Evolutionary conservation across 2,888 invertebrate species (phyloP), one percentile per base, ranked within the genome.

Genomic region (Physocephala rufipes): DNA sequence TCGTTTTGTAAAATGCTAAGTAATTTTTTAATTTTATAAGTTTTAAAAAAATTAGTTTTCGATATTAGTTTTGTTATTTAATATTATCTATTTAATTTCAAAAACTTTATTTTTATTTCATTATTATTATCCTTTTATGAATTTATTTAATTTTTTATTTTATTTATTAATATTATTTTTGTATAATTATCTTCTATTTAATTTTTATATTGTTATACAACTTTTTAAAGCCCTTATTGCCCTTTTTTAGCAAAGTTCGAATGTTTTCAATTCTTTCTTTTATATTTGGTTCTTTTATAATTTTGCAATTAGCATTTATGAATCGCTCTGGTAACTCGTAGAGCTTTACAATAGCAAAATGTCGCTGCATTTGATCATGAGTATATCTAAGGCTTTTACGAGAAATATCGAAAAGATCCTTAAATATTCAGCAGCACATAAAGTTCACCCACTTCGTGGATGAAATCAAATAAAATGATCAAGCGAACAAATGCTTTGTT

Each of bases 281-380:
- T 15, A 4, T 9, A 36, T 9, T 16, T 19, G 19, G 30, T 47
- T 59, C 47, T 16, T 15, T 30, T n/a, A 36, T 30, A n/a, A n/a
- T 65, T 49, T 12, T 26, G 30, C 53, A 13, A 53, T 53, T 66
- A 16, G 21, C n/a, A n/a, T 26, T 65, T 65, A 26, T 59, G 15
- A 24, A 45, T 45, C 12, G 53, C 66, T 53, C 36, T 53, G 51
- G 66, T 19, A 67, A 58, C 61, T 67, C 59, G 30, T 47, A 59
- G 59, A 67, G 67, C 58, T 47, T 26, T 47, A 66, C 30, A 58
- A 59, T 61, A 47, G 61, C 67, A 67, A 66, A 53, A 53, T 47
- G 47, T 58, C 59, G 58, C 67, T 9, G 28, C 21, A 66, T 67
- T 67, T 45, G 67, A 61, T 47, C 59, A 13, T 59, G 28, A n/a